Conservation (phyloP, 2,888 invertebrate genomes). For the Hyposoter dolosus region DNA sequence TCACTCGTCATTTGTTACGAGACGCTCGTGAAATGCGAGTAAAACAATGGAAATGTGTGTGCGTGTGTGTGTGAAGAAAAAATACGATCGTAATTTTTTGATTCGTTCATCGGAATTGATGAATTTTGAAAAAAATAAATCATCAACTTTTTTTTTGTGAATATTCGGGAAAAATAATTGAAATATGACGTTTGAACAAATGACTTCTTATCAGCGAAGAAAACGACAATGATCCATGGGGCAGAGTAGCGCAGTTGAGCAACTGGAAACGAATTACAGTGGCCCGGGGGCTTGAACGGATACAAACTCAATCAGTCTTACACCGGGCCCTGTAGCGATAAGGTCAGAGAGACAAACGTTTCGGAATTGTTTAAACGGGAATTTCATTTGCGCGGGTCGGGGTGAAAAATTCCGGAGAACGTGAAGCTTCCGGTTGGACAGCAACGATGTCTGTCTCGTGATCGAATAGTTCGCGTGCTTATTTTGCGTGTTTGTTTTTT, state of each 20-base stretch:
- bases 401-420: conserved; percentile 1
- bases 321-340: conserved; percentile 73
- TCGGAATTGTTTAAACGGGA: conserved; percentile 27
- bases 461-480: neutral
- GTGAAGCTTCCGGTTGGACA: conserved; percentile 15
- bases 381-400: neutral
- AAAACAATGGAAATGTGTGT: neutral
- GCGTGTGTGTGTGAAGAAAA: neutral
- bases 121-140: neutral
- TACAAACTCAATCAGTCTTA: conserved; percentile 74
- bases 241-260: conserved; percentile 21
- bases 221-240: conserved; percentile 45
- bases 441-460: conserved; percentile 21
- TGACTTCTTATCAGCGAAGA: neutral
- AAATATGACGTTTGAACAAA: neutral
- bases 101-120: neutral
- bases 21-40: neutral
- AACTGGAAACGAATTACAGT: conserved; percentile 23
- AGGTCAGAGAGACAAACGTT: conserved; percentile 64
- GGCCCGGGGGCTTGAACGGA: conserved; percentile 43
- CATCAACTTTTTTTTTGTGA: neutral
- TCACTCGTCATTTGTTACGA: neutral
- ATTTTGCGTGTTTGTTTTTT: neutral
- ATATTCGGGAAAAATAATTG: neutral
- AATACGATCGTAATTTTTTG: neutral